Evolutionary conservation across 2,113 vertebrate species (phyloP), one percentile per base, ranked within the genome.

Genomic region (Mormoops blainvillei): DNA sequence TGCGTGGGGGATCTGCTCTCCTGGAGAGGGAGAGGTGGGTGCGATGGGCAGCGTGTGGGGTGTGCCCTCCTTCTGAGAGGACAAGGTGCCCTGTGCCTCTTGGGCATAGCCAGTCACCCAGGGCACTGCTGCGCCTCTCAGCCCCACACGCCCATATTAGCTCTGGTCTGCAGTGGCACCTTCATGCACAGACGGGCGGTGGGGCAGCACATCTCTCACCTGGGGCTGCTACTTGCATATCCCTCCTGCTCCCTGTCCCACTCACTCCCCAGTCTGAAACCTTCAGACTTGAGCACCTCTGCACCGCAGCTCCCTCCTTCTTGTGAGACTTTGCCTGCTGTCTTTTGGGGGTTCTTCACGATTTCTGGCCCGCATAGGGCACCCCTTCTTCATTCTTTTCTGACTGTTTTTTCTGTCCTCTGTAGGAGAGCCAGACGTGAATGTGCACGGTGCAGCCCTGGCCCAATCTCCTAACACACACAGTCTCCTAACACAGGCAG

Each of bases 1-100:
- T 14, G 10, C 5, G 0, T 4, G 3, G 43, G 43, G 22, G 45
- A 22, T 45, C 76, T 54, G 28, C 26, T 9, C 33, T 36, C 3
- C 2, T 31, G 16, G 58, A 54, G 67, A 45, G 38, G 45, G 0
- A 28, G 2, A 45, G 71, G 71, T 7, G 0, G 56, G 54, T n/a
- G 28, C 9, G 33, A 3, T 20, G 24, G 0, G 2, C 5, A 3
- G 16, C 12, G 24, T 1, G 4, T 7, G 4, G 22, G 9, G 1
- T 20, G 2, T 28, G 4, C 19, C 43, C 24, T 4, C 50, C 77
- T 50, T 63, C 61, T 56, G 31, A 63, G 61, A 63, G 93, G 52
- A 73, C 77, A 28, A 43, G n/a, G n/a, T 2, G 33, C 33, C 52
- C 65, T 14, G 45, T 45, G 24, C 58, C 24, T 28, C 84, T 13